Evolutionary conservation across 2,888 invertebrate genomes (phyloP).

Genomic region (Nephrotoma appendiculata): DNA sequence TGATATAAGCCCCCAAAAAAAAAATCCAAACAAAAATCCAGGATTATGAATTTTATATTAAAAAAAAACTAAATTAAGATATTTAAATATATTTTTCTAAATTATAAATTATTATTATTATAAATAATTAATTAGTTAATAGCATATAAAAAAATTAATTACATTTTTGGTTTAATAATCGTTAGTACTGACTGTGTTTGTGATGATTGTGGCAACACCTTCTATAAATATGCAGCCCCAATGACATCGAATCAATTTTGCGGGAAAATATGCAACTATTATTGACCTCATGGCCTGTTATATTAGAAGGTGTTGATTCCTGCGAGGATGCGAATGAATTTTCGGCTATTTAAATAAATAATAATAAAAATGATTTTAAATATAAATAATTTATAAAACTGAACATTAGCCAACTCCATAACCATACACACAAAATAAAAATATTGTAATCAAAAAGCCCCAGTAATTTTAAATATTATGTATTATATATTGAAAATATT

Average conservation of each 20-base stretch:
- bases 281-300: too few relatives aligned
- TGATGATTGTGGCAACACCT: too few relatives aligned
- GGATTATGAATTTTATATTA: not conserved
- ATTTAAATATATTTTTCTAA: not conserved
- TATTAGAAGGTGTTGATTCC: too few relatives aligned
- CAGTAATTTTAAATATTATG: not conserved
- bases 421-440: not conserved
- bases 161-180: not conserved
- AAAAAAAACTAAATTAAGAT: not conserved
- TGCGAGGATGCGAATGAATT: not conserved
- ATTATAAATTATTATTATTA: not conserved
- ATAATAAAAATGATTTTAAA: not conserved
- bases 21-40: not conserved
- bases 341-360: not conserved
- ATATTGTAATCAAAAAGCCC: not conserved
- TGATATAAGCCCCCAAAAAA: not conserved
- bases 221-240: too few relatives aligned
- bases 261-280: too few relatives aligned
- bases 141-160: not conserved
- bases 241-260: too few relatives aligned
- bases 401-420: not conserved
- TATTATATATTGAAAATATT: not conserved
- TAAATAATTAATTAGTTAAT: not conserved
- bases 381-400: not conserved
- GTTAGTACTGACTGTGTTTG: too few relatives aligned